These are phyloP conservation scores for Cephus runcator DNA, from an alignment of 2,888 invertebrate genomes.

Conservation along the genomic window DNA sequence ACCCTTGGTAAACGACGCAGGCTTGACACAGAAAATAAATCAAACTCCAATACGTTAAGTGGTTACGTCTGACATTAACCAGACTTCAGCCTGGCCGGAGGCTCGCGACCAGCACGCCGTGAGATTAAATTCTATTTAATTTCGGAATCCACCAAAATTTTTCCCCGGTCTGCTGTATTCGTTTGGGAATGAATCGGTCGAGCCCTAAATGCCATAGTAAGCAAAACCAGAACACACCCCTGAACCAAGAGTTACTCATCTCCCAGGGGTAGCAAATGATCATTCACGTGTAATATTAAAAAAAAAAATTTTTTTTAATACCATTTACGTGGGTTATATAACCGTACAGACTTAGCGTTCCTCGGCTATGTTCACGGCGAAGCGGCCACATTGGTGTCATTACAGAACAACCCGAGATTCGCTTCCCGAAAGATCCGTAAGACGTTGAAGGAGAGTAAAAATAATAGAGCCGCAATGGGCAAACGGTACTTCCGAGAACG, in stretches of 20 bases:
- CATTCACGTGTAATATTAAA: not conserved
- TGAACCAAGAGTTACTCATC: not conserved
- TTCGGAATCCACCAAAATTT: slow-evolving; percentile 27
- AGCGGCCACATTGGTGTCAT: not conserved
- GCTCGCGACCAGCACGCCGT: slow-evolving; percentile 20
- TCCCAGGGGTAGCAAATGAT: not conserved
- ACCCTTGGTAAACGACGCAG: slow-evolving; percentile 51
- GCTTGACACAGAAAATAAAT: slow-evolving; percentile 62
- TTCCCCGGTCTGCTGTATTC: not conserved
- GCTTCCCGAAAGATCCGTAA: not conserved
- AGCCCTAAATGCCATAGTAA: not conserved
- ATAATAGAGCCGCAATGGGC: not conserved
- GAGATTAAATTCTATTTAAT: slow-evolving; percentile 64
- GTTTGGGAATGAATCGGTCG: not conserved
- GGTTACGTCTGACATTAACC: slow-evolving; percentile 63
- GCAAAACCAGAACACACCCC: not conserved
- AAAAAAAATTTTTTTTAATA: not conserved
- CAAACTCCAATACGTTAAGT: slow-evolving; percentile 66
- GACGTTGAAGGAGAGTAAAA: not conserved
- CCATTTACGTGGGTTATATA: not conserved
- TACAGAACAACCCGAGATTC: not conserved
- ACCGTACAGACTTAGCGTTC: not conserved
- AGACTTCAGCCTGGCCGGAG: slow-evolving; percentile 45
- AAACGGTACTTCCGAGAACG: not conserved
- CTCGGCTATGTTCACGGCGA: not conserved